Conservation (phyloP, 2,113 vertebrate genomes). For the Fukomys damarensis region DNA sequence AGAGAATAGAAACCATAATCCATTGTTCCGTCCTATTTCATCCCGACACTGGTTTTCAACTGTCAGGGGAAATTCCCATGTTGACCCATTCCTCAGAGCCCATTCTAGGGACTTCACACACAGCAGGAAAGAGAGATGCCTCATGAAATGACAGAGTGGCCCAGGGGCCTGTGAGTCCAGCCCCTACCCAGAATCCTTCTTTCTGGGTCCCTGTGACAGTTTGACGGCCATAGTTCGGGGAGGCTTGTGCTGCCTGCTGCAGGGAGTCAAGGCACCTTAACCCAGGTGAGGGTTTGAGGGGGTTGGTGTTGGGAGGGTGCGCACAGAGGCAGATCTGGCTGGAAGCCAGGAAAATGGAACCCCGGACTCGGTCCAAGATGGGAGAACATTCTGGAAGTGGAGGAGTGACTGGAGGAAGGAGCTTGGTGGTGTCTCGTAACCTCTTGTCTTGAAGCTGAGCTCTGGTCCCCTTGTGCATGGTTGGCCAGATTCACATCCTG, state of each 20-base stretch:
- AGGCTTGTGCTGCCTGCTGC: background rate
- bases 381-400: background rate
- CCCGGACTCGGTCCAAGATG: too few species aligned
- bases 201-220: too few species aligned
- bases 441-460: background rate
- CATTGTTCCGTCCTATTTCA: too few species aligned
- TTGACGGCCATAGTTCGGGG: background rate
- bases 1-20: background rate
- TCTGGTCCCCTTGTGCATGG: background rate
- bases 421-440: background rate
- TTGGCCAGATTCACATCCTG: background rate
- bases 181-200: too few species aligned
- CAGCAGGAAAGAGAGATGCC: background rate
- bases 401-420: background rate
- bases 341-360: background rate
- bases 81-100: background rate
- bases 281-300: background rate
- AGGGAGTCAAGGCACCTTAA: background rate
- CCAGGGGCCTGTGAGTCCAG: background rate
- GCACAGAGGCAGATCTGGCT: background rate
- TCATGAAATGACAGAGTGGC: background rate
- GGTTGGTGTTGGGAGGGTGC: background rate
- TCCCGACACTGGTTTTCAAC: background rate
- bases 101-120: background rate
- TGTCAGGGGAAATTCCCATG: background rate